Conservation (phyloP, 2,797 vertebrate species). For the Florisuga fusca region DNA sequence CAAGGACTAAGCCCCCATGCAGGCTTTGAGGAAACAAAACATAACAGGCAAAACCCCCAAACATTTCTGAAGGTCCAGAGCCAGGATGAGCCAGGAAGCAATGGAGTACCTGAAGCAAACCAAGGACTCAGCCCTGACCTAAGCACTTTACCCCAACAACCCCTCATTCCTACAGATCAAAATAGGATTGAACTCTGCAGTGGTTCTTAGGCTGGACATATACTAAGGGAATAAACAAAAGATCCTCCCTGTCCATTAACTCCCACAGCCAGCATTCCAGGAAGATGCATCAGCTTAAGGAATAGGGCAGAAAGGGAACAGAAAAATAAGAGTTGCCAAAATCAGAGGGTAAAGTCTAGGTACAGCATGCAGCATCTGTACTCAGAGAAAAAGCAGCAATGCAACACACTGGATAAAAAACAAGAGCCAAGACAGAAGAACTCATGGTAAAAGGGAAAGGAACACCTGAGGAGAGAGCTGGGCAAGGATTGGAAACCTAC, state of each 20-base stretch:
- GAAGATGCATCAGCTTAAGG: not conserved
- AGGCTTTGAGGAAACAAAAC: not conserved
- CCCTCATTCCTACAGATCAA: not conserved
- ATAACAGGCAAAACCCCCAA: not conserved
- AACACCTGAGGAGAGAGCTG: not conserved
- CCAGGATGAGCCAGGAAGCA: not conserved
- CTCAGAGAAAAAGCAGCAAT: not conserved
- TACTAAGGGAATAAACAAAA: not conserved
- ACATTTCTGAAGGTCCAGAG: not conserved
- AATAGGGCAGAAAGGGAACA: not conserved
- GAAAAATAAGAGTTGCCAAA: not conserved
- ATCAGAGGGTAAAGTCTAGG: not conserved
- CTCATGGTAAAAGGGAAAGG: not conserved
- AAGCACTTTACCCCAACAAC: accelerated
- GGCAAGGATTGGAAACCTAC: not conserved
- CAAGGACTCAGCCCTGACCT: not conserved
- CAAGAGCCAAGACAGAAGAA: not conserved
- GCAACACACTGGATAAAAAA: not conserved
- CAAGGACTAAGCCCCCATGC: not conserved
- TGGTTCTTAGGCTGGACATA: not conserved
- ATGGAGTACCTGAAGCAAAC: not conserved
- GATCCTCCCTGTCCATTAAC: not conserved
- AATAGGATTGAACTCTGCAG: not conserved
- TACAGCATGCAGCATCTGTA: not conserved
- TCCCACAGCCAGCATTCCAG: not conserved